Percentiles rank a stretch among this genome's conserved stretches.
Evolutionary conservation across 2,113 vertebrate species (phyloP).

Genomic region (Aptenodytes forsteri): DNA sequence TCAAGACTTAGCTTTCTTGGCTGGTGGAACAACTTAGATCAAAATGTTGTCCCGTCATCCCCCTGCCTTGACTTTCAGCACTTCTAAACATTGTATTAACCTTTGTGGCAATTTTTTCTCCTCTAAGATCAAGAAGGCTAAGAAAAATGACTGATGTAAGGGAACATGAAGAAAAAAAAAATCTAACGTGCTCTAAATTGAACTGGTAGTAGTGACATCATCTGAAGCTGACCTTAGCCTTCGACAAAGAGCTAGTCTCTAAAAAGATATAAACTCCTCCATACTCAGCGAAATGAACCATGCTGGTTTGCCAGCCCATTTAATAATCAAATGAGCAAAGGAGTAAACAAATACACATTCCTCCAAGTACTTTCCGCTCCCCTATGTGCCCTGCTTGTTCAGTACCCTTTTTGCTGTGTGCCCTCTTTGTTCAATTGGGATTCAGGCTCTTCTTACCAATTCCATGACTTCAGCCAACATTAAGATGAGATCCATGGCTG

Average conservation of each 20-base stretch:
- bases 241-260: neutral
- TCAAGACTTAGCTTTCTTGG: neutral
- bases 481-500: neutral
- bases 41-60: fast-evolving
- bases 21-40: neutral
- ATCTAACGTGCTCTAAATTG: neutral
- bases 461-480: neutral
- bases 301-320: neutral
- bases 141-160: neutral
- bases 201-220: neutral
- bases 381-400: fast-evolving
- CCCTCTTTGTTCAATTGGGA: neutral
- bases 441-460: neutral
- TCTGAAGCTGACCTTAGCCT: neutral
- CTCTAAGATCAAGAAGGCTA: neutral
- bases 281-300: neutral
- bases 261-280: neutral
- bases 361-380: neutral
- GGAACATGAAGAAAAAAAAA: neutral
- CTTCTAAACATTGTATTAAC: neutral
- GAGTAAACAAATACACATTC: neutral
- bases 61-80: neutral
- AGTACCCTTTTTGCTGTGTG: neutral
- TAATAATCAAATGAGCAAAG: neutral
- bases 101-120: neutral